Evolutionary conservation across 2,113 vertebrate species (phyloP).

Genomic region (Propithecus coquereli): DNA sequence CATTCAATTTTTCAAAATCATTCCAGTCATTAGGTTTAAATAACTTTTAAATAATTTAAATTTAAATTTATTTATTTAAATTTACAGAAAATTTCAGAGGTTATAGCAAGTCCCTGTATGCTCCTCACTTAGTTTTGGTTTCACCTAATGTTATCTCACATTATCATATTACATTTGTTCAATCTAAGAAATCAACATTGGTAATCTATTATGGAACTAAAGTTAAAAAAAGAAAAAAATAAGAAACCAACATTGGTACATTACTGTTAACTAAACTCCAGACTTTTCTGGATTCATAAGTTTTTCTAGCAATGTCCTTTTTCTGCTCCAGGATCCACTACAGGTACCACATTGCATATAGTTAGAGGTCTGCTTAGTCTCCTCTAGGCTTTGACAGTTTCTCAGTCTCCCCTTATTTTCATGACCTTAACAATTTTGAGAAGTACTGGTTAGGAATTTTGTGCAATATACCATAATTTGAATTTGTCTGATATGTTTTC

Average conservation of each 20-base stretch:
- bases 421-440: background rate
- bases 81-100: constrained; percentile 7
- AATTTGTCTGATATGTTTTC: background rate
- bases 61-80: background rate
- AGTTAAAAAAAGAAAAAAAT: background rate
- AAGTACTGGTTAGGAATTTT: background rate
- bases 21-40: background rate
- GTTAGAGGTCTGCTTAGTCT: background rate
- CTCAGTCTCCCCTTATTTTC: constrained; percentile 2
- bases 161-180: background rate
- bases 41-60: background rate
- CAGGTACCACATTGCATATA: background rate
- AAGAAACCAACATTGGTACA: background rate
- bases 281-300: background rate
- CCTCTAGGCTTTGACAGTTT: background rate
- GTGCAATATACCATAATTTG: background rate
- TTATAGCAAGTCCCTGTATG: background rate
- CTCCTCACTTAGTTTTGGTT: background rate
- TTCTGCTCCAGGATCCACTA: background rate
- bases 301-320: background rate
- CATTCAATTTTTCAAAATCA: background rate
- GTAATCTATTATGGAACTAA: too few relatives aligned
- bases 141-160: background rate
- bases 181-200: background rate
- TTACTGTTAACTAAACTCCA: background rate